These are phyloP conservation scores for Microhierax caerulescens DNA, from an alignment of 2,797 vertebrate genomes.

Conservation along the genomic window DNA sequence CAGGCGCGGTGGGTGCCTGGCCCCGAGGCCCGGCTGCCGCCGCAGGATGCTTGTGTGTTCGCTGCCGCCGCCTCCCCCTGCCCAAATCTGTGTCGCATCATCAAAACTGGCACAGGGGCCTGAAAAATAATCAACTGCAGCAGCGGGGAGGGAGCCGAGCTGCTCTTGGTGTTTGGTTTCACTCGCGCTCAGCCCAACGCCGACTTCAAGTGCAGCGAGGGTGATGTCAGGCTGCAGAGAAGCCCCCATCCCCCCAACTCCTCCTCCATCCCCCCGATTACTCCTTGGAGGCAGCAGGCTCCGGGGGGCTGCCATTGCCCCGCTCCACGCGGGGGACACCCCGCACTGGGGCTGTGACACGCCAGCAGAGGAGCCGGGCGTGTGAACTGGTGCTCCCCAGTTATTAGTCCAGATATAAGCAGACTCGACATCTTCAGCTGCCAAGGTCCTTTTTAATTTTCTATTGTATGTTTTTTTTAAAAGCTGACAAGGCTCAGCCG, in stretches of 20 bases:
- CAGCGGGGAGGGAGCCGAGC: neutral
- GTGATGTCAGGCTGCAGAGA: neutral
- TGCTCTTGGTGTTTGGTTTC: neutral
- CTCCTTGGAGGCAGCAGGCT: neutral
- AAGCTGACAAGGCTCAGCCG: neutral
- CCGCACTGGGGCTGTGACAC: fast-evolving
- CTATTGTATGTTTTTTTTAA: neutral
- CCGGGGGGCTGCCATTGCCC: fast-evolving
- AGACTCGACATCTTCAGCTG: neutral
- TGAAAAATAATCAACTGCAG: neutral
- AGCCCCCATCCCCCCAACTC: neutral
- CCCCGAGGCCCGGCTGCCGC: fast-evolving
- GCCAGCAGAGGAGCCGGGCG: neutral
- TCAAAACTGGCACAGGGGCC: neutral
- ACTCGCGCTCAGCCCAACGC: neutral
- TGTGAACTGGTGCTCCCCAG: fast-evolving
- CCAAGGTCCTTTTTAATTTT: neutral
- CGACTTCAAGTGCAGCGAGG: neutral
- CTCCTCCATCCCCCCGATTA: no score
- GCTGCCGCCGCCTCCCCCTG: neutral
- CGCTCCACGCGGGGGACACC: fast-evolving
- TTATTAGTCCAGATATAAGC: neutral
- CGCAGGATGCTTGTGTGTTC: fast-evolving
- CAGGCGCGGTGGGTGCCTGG: neutral
- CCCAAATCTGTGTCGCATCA: neutral